Evolutionary conservation across 2,888 invertebrate species (phyloP).

Genomic region (Thera britannica): DNA sequence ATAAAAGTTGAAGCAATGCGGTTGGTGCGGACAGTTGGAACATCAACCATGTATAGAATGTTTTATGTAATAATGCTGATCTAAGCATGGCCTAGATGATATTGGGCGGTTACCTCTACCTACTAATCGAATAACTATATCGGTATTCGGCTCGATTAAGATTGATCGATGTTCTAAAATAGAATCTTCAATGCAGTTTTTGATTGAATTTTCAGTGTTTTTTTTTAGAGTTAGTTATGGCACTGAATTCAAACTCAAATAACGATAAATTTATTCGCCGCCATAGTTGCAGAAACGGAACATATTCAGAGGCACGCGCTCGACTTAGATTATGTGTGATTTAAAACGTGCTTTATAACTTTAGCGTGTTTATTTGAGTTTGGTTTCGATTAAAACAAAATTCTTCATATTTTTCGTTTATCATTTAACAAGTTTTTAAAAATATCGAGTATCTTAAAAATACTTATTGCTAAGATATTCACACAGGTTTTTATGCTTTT

Average conservation of each 20-base stretch:
- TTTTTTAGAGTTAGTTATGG: constrained; percentile 9
- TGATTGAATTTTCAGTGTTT: neutral
- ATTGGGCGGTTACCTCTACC: too few relatives aligned
- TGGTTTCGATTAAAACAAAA: neutral
- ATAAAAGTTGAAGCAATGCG: too few relatives aligned
- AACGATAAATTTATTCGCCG: constrained; percentile 27
- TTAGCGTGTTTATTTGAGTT: constrained; percentile 23
- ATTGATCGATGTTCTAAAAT: neutral
- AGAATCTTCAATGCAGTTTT: neutral
- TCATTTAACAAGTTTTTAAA: neutral
- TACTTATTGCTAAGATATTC: too few relatives aligned
- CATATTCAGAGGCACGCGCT: constrained; percentile 30
- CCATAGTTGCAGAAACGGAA: constrained; percentile 25
- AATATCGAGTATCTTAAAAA: too few relatives aligned
- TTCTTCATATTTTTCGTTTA: neutral
- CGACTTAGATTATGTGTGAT: constrained; percentile 25
- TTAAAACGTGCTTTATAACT: constrained; percentile 24
- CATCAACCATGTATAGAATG: too few relatives aligned
- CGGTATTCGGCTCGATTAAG: too few relatives aligned
- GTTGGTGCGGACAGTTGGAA: too few relatives aligned
- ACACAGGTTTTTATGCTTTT: too few relatives aligned
- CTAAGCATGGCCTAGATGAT: too few relatives aligned
- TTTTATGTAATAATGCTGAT: too few relatives aligned
- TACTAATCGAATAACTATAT: too few relatives aligned
- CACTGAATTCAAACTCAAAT: constrained; percentile 14